Conservation (phyloP, 2,113 vertebrate species). For the Charadrius vociferus region DNA sequence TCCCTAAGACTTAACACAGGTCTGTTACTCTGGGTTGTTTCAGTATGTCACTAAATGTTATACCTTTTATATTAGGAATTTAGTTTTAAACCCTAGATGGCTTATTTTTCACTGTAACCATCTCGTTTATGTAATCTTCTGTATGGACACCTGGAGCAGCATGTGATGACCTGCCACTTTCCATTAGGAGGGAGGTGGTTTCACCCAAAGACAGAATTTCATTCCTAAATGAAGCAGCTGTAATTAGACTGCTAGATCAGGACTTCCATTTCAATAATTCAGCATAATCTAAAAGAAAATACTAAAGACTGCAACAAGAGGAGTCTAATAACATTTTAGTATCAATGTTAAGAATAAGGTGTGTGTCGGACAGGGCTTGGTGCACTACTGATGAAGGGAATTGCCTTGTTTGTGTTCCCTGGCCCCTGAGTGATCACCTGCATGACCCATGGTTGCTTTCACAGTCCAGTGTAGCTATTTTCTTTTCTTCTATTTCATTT, state of each 20-base stretch:
- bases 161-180: not conserved
- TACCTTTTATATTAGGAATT: not conserved
- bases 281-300: not conserved
- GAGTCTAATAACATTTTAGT: not conserved
- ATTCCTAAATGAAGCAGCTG: not conserved
- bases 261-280: not conserved
- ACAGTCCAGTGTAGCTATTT: not conserved
- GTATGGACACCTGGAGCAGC: not conserved
- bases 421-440: not conserved
- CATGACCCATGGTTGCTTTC: not conserved
- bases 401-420: not conserved
- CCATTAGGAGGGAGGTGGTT: not conserved
- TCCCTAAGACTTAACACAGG: not conserved
- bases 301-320: not conserved
- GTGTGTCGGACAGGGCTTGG: not conserved
- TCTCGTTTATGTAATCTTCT: not conserved
- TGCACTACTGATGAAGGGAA: not conserved
- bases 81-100: not conserved
- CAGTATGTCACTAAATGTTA: not conserved
- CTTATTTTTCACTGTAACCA: not conserved
- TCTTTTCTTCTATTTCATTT: not conserved
- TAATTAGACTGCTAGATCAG: not conserved
- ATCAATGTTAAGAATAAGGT: not conserved
- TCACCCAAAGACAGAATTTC: not conserved
- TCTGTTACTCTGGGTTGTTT: not conserved